Evolutionary conservation across 2,888 invertebrate genomes (phyloP), one percentile per base, ranked within the genome.

Genomic region (Lomographa bimaculata): DNA sequence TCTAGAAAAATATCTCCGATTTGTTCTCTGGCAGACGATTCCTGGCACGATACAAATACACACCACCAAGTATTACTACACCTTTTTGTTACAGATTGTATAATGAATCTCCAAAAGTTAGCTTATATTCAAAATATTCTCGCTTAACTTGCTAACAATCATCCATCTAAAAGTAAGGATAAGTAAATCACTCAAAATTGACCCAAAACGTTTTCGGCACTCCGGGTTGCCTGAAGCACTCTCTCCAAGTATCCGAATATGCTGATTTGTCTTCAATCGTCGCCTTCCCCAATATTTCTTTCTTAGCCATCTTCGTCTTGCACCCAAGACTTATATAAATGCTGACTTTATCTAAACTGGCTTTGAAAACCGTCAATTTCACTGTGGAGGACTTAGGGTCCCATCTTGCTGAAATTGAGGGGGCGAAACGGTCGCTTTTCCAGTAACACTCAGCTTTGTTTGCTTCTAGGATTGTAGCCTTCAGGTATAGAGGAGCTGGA

Each of bases 351-450:
- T 89, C 90, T 40, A 93, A 71, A 45, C 90, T 92, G 8, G 91
- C 91, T 59, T 92, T 92, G 69, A 91, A 92, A 2, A 93, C 91
- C 50, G 90, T 90, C 26, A 93, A 90, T 54, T 91, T 89, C 9
- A 93, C 90, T 9, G 91, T 92, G 0, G 93, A 91, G 3, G 91
- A 89, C 55, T 91, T 92, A 0, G 92, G 90, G 57, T 94, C 93
- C 87, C 95, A 93, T 76, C 94, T 93, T 58, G 93, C 92, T n/a
- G 95, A 94, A 40, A 95, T 92, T 2, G 94, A 93, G 2, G 95
- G 95, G 7, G 90, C 85, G 73, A 95, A 95, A 50, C 91, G 89
- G 57, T 93, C 92, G 54, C 95, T 94, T 69, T 94, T 95, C 94
- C 95, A 94, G 48, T 89, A 89, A 47, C 84, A 85, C 54, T 90